Conservation (phyloP, 2,888 invertebrate species). For the Colostygia pectinataria region DNA sequence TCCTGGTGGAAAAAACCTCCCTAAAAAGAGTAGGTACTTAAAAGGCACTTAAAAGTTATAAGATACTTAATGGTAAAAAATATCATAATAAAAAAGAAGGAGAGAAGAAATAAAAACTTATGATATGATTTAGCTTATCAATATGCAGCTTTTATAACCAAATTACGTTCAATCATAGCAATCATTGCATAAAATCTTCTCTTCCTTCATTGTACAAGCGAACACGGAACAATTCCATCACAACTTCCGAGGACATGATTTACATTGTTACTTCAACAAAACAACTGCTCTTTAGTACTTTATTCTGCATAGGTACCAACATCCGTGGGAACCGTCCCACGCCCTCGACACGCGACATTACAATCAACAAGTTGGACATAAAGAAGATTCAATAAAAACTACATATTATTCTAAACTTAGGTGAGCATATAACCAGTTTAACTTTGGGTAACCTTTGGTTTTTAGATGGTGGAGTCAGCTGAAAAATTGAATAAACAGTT, state of each 20-base stretch:
- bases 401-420: slow-evolving; percentile 10
- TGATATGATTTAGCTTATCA: no score
- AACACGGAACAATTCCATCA: slow-evolving; percentile 22
- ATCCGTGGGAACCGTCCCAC: slow-evolving; percentile 71
- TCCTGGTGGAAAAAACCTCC: no score
- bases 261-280: slow-evolving; percentile 41
- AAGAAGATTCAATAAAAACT: slow-evolving; percentile 34
- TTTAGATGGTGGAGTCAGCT: not conserved
- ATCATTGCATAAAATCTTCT: slow-evolving; percentile 2
- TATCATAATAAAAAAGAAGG: no score
- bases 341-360: slow-evolving; percentile 45
- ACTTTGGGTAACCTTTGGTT: slow-evolving; percentile 8
- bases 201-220: slow-evolving; percentile 8
- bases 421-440: slow-evolving; percentile 1
- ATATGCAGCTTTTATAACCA: no score
- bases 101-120: no score
- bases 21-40: no score
- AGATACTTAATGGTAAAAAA: no score
- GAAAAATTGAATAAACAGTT: no score
- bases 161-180: no score
- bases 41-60: no score
- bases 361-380: slow-evolving; percentile 41
- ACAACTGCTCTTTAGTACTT: slow-evolving; percentile 34
- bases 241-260: slow-evolving; percentile 39
- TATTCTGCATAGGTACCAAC: slow-evolving; percentile 34